Conservation (phyloP, 1,140 invertebrate genomes). For the Chelonus insularis region DNA sequence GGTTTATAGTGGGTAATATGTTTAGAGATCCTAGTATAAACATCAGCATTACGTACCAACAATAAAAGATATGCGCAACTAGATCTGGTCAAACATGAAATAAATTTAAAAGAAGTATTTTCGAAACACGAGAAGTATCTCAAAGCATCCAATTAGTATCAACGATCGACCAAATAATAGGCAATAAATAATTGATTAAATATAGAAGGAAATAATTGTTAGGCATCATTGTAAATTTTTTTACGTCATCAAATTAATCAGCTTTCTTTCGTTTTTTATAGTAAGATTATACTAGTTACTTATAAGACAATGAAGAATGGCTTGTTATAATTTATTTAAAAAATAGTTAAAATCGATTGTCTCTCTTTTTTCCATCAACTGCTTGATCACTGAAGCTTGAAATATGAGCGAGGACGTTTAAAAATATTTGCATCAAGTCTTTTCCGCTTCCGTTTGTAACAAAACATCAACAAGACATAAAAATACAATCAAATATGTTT, state of each 20-base stretch:
- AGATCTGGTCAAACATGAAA: too few relatives aligned
- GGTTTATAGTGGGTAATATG: too few relatives aligned
- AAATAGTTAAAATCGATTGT: conserved; percentile 8
- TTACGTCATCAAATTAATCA: neutral
- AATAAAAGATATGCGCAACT: too few relatives aligned
- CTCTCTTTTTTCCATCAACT: neutral
- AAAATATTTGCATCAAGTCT: conserved; percentile 13
- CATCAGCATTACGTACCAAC: too few relatives aligned
- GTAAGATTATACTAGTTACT: neutral
- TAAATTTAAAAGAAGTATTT: too few relatives aligned
- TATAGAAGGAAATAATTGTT: too few relatives aligned
- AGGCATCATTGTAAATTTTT: neutral
- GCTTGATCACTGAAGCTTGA: neutral
- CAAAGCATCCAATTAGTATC: too few relatives aligned
- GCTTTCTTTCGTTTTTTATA: neutral
- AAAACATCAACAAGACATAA: neutral
- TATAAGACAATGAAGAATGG: too few relatives aligned
- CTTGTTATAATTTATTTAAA: neutral
- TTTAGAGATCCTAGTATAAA: too few relatives aligned
- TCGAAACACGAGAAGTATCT: too few relatives aligned
- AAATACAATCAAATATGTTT: neutral
- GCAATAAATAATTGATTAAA: too few relatives aligned
- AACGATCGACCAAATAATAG: too few relatives aligned
- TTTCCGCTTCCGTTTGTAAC: conserved; percentile 3
- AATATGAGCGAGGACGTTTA: conserved; percentile 12